phyloP scores from a whole-genome alignment of 2,797 vertebrate species.

The Sciurus vulgaris region DNA sequence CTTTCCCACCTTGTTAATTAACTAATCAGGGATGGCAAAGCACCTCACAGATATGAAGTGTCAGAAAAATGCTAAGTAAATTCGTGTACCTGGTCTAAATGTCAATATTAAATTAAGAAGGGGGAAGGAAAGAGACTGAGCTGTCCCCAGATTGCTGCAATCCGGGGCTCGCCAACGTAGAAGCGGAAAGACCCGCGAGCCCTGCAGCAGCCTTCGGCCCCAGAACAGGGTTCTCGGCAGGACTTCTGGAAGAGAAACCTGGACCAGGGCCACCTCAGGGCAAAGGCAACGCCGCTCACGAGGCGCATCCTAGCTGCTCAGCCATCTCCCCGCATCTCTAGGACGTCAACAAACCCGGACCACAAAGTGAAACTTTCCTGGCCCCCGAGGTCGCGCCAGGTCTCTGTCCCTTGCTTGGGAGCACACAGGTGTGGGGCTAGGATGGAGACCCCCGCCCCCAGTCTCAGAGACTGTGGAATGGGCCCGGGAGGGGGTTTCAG shows the following conservation, averaged over 20 bases:
- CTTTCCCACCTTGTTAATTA: constrained; percentile 69
- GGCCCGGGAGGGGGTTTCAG: background rate
- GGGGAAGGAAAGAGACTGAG: background rate
- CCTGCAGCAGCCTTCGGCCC: constrained; percentile 64
- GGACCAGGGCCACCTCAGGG: constrained; percentile 68
- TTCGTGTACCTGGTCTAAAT: constrained; percentile 65
- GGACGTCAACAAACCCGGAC: constrained; percentile 72
- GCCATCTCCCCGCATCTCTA: constrained; percentile 46
- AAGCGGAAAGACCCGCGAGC: background rate
- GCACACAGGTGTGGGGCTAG: constrained; percentile 69
- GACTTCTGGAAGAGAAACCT: constrained; percentile 68
- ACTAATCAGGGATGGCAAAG: constrained; percentile 70
- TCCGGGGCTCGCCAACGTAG: background rate
- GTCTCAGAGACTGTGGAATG: constrained; percentile 58
- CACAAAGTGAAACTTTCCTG: constrained; percentile 82
- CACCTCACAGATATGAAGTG: constrained; percentile 68
- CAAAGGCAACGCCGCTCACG: constrained; percentile 33
- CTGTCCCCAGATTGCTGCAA: constrained; percentile 57
- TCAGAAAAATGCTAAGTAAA: constrained; percentile 70
- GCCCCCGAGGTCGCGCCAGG: background rate
- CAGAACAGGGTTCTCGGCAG: constrained; percentile 35
- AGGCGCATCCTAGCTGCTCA: constrained; percentile 70
- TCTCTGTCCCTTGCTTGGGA: constrained; percentile 7
- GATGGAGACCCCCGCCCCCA: background rate
- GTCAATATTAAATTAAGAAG: constrained; percentile 67